A percentile compares a stretch with the other conserved stretches of the same genome.
These are phyloP conservation scores for Sitobion miscanthi DNA, from an alignment of 1,140 invertebrate species.

Conservation along the genomic window DNA sequence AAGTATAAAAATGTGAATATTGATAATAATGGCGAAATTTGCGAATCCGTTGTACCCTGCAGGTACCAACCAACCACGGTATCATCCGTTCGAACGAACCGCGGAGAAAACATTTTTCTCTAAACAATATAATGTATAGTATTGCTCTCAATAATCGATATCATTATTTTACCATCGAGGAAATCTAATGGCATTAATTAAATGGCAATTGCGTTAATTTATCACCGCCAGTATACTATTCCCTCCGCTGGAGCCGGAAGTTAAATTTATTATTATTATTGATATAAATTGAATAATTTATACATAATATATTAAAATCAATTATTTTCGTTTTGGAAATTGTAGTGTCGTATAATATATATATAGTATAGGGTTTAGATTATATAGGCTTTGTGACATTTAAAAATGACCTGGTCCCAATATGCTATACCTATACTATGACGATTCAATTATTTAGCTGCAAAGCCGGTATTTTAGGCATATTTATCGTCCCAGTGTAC, in stretches of 20 bases:
- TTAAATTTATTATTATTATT: not conserved
- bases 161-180: not conserved
- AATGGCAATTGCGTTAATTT: not conserved
- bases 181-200: not conserved
- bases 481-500: too few relatives aligned
- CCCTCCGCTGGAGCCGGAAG: not conserved
- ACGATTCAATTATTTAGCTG: not conserved
- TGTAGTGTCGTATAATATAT: not conserved
- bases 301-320: not conserved
- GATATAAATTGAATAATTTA: not conserved
- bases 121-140: not conserved
- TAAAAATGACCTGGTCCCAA: not conserved
- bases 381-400: not conserved
- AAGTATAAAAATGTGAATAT: too few relatives aligned
- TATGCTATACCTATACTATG: not conserved
- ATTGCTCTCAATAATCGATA: not conserved
- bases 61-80: too few relatives aligned
- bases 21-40: too few relatives aligned
- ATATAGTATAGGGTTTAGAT: too few relatives aligned
- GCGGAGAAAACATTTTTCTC: not conserved
- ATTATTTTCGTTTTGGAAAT: constrained; percentile 10
- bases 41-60: too few relatives aligned
- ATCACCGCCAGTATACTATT: not conserved
- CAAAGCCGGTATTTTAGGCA: not conserved
- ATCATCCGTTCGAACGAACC: not conserved